These are phyloP conservation scores for Archilochus colubris DNA, from an alignment of 2,113 vertebrate genomes.

Conservation along the genomic window DNA sequence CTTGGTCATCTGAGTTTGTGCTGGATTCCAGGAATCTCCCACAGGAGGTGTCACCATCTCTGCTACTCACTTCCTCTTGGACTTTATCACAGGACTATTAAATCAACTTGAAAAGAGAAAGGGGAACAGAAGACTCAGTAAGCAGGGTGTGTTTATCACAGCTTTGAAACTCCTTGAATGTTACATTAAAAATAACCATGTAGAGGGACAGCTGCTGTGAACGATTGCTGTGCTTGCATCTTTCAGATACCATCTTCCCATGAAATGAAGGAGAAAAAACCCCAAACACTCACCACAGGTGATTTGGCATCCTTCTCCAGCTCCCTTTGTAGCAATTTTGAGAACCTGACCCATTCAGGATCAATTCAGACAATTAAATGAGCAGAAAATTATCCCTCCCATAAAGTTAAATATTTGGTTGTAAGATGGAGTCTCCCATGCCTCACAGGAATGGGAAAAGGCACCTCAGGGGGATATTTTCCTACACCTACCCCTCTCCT, in stretches of 20 bases:
- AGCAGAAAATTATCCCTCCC: not conserved
- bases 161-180: not conserved
- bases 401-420: not conserved
- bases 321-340: not conserved
- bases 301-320: not conserved
- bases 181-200: not conserved
- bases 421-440: not conserved
- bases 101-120: not conserved
- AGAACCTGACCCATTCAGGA: not conserved
- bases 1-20: not conserved
- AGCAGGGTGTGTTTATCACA: not conserved
- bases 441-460: not conserved
- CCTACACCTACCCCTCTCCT: not conserved
- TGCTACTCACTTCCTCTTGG: not conserved
- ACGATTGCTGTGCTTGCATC: not conserved
- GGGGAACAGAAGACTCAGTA: not conserved
- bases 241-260: not conserved
- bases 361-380: not conserved
- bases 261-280: not conserved
- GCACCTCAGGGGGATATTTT: not conserved
- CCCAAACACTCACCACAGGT: not conserved
- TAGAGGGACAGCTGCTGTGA: not conserved
- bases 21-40: not conserved
- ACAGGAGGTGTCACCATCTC: not conserved
- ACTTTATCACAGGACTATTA: rapidly evolving